Conservation (phyloP, 1,140 invertebrate species). For the Formica selysi region DNA sequence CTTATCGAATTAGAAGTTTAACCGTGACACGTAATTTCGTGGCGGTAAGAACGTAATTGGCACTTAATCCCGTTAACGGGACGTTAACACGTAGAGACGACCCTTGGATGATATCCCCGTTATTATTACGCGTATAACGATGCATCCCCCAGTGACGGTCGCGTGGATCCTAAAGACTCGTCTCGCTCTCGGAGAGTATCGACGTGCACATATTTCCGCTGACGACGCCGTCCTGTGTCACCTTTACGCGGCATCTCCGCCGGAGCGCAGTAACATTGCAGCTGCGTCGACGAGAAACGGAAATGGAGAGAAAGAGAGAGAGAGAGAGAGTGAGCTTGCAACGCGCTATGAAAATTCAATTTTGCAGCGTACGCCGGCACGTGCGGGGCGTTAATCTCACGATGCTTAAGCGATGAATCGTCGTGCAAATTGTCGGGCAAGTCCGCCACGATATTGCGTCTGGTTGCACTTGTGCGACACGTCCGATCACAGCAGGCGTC, state of each 20-base stretch:
- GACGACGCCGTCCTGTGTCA: not conserved
- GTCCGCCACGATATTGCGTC: slow-evolving; percentile 43
- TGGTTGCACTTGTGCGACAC: slow-evolving; percentile 51
- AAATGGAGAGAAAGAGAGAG: not conserved
- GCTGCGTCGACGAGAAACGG: not conserved
- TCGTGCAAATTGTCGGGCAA: slow-evolving; percentile 49
- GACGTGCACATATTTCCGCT: slow-evolving; percentile 44
- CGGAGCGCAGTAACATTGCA: slow-evolving; percentile 21
- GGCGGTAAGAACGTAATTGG: slow-evolving; percentile 80
- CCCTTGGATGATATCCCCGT: slow-evolving; percentile 34
- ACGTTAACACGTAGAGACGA: slow-evolving; percentile 73
- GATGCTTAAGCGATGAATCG: slow-evolving; percentile 51
- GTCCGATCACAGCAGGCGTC: slow-evolving; percentile 36
- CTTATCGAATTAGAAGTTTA: slow-evolving; percentile 81
- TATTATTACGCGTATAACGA: slow-evolving; percentile 41
- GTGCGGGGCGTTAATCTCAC: slow-evolving; percentile 53
- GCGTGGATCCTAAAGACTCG: slow-evolving; percentile 26
- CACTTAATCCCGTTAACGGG: slow-evolving; percentile 80
- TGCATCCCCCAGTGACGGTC: slow-evolving; percentile 11
- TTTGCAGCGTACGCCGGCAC: slow-evolving; percentile 48
- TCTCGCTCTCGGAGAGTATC: slow-evolving; percentile 19
- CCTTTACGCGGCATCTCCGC: slow-evolving; percentile 34
- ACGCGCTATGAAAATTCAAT: slow-evolving; percentile 56
- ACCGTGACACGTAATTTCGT: slow-evolving; percentile 75
- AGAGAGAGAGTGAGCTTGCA: slow-evolving; percentile 20